A percentile compares a stretch with the other conserved stretches of the same genome.
These are phyloP conservation scores for Karalla daura DNA, from an alignment of 2,797 vertebrate genomes.

Conservation along the genomic window DNA sequence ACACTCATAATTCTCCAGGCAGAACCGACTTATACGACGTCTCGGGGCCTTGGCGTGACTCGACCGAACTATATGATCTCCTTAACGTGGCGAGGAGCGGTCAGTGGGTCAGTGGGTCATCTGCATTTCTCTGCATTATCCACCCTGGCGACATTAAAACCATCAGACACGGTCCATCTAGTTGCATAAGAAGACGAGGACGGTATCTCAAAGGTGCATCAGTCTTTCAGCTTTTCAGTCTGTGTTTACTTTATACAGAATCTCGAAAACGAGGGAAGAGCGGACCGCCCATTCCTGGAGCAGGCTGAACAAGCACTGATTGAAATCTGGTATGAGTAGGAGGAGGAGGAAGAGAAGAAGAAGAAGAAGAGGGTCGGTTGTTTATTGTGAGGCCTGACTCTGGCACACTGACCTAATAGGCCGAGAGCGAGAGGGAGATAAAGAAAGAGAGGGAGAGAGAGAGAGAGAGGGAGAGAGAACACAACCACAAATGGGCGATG, in stretches of 20 bases:
- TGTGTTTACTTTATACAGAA: not conserved
- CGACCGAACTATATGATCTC: conserved; percentile 22
- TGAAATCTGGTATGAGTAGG: conserved; percentile 16
- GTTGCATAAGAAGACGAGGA: not conserved
- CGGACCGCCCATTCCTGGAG: not conserved
- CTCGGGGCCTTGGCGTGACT: conserved; percentile 8
- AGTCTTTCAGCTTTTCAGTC: too few relatives aligned
- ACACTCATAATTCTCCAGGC: not conserved
- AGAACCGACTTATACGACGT: not conserved
- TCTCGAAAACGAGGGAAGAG: not conserved
- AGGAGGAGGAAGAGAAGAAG: too few relatives aligned
- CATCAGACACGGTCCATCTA: too few relatives aligned
- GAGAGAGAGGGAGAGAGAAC: conserved; percentile 6
- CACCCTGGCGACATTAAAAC: not conserved
- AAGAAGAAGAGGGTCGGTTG: conserved; percentile 2
- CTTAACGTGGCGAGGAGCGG: not conserved
- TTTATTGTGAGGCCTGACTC: conserved; percentile 14
- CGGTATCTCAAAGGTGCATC: not conserved
- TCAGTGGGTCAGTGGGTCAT: conserved; percentile 40
- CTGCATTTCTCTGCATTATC: conserved; percentile 2
- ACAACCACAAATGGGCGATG: not conserved
- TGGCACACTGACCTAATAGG: conserved; percentile 35
- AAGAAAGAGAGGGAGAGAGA: conserved; percentile 2
- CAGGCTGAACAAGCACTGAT: conserved; percentile 32
- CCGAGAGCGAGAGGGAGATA: conserved; percentile 1